Base-by-base conservation (phyloP, 1,140 invertebrate species). In the Drosophila sucinea region DNA sequence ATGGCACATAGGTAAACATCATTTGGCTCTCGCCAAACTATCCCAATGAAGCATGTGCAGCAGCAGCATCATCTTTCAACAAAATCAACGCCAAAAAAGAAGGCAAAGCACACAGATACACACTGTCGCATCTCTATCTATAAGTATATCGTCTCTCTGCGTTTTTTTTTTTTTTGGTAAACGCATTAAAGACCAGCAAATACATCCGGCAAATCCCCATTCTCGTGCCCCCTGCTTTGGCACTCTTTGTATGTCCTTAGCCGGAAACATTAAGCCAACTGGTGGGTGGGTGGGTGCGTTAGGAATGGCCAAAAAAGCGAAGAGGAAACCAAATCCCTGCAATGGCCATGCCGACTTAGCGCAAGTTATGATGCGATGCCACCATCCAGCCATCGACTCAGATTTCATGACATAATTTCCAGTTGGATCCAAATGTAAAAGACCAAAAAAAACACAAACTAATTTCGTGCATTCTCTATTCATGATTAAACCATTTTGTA, bases 171-270 rank as follows among this genome's bases (percentile, higher is more conserved):
- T 25, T 27, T 51, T 51, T 51, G 73, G 71, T 71, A 78, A 85
- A 86, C 81, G 82, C 81, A 86, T 85, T 85, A 78, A 77, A 77
- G 74, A 68, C 51, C 74, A 65, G 70, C 78, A 78, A 86, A 75
- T 73, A 81, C 78, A 75, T 85, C 82, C 82, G 82, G 70, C 60
- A 72, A 63, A n/a, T 40, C 29, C 55, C 60, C 60, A 60, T 32
- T 60, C 30, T 51, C 25, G 27, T 23, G 10, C 27, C 27, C 60
- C 41, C 44, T 51, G 7, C 44, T 51, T 51, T 27, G 23, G 23
- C 23, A 51, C 44, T 51, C 10, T 38, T 11, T 30, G 30, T 30
- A 41, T 51, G 6, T 61, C n/a, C 71, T 66, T 58, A 71, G 27
- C 57, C 81, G 81, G 78, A 84, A 71, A 75, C 81, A 85, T 85